phyloP scores from a whole-genome alignment of 2,113 vertebrate genomes.

The Istiophorus platypterus region DNA sequence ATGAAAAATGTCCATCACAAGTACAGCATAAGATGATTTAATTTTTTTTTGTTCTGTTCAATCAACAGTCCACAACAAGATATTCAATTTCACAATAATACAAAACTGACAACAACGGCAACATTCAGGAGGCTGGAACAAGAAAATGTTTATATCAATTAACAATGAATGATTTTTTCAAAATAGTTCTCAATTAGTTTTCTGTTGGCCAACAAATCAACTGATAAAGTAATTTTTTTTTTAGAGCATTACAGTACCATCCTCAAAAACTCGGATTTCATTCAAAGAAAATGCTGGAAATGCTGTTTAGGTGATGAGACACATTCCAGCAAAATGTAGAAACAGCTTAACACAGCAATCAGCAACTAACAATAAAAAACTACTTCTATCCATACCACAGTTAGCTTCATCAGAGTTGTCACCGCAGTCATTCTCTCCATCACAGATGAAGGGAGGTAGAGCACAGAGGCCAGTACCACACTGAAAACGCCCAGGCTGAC shows the following conservation, averaged over 20 bases:
- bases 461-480: conserved; percentile 98
- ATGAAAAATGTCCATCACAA: background rate
- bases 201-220: background rate
- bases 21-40: background rate
- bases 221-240: background rate
- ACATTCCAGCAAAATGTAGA: background rate
- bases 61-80: too few species aligned
- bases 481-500: conserved; percentile 97
- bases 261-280: background rate
- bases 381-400: conserved; percentile 87
- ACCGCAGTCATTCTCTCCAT: conserved; percentile 98
- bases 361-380: background rate
- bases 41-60: background rate
- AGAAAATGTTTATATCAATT: background rate
- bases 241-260: background rate
- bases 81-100: background rate
- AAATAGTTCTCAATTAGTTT: background rate
- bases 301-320: background rate
- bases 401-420: conserved; percentile 98
- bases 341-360: background rate
- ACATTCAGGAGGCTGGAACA: background rate
- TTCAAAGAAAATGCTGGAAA: background rate
- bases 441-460: conserved; percentile 97
- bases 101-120: background rate
- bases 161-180: background rate